Evolutionary conservation across 2,888 invertebrate genomes (phyloP).

Genomic region (Cheilosia pagana): DNA sequence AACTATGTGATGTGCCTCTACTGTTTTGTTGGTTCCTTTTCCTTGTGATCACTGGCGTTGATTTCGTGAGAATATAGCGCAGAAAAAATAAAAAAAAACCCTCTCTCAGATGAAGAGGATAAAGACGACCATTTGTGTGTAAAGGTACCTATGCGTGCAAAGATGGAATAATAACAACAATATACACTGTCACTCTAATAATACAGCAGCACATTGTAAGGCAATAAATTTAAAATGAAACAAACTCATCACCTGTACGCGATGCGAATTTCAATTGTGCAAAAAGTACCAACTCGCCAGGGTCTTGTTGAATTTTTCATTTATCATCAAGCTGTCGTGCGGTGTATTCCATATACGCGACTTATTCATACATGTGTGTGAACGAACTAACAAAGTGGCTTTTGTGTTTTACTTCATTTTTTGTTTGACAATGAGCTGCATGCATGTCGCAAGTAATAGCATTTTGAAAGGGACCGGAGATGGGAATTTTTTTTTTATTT

Average conservation of each 20-base stretch:
- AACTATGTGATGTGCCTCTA: slow-evolving; percentile 33
- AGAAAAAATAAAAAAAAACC: slow-evolving; percentile 9
- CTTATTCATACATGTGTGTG: slow-evolving; percentile 20
- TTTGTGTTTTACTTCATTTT: neutral
- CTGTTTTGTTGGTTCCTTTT: slow-evolving; percentile 4
- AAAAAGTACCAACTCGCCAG: slow-evolving; percentile 19
- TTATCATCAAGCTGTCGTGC: slow-evolving; percentile 41
- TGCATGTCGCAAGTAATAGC: slow-evolving; percentile 13
- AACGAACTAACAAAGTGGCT: neutral
- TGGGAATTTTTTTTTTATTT: neutral
- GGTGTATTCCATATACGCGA: slow-evolving; percentile 30
- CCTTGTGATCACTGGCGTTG: slow-evolving; percentile 53
- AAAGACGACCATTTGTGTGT: neutral
- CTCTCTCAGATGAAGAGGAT: slow-evolving; percentile 15
- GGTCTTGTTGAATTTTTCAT: slow-evolving; percentile 56
- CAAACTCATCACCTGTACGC: slow-evolving; percentile 74
- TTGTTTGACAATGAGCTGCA: slow-evolving; percentile 25
- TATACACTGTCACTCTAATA: slow-evolving; percentile 6
- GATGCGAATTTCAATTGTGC: slow-evolving; percentile 63
- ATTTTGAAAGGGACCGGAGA: neutral
- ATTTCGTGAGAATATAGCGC: slow-evolving; percentile 62
- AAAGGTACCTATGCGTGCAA: neutral
- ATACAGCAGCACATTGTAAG: slow-evolving; percentile 43
- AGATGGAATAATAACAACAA: slow-evolving; percentile 42
- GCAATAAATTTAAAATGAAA: slow-evolving; percentile 75